A percentile compares a stretch with the other conserved stretches of the same genome.
These are phyloP conservation scores for Danaus chrysippus DNA, from an alignment of 2,888 invertebrate species.

Conservation along the genomic window DNA sequence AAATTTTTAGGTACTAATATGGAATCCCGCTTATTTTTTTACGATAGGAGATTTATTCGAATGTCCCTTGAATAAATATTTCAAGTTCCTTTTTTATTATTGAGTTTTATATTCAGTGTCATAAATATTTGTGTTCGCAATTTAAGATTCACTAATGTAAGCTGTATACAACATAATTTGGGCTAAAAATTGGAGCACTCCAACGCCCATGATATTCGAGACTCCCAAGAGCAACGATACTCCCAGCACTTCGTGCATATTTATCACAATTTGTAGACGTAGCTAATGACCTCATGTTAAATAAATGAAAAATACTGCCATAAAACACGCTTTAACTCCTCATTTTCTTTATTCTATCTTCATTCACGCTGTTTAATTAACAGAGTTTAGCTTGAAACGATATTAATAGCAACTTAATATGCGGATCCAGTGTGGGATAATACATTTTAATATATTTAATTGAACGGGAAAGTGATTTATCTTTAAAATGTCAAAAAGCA, in stretches of 20 bases:
- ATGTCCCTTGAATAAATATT: background rate
- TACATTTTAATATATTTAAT: too few relatives aligned
- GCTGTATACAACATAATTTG: background rate
- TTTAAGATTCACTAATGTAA: background rate
- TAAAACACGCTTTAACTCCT: constrained; percentile 7
- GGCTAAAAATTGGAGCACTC: constrained; percentile 1
- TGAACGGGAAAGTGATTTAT: too few relatives aligned
- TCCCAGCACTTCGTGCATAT: constrained; percentile 16
- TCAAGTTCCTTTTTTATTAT: background rate
- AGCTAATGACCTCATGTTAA: constrained; percentile 10
- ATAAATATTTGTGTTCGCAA: background rate
- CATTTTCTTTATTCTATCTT: constrained; percentile 2
- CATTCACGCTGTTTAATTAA: constrained; percentile 4
- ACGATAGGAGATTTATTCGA: background rate
- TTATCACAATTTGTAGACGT: constrained; percentile 16
- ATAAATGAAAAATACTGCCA: constrained; percentile 7
- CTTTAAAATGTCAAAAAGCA: too few relatives aligned
- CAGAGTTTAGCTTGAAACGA: background rate
- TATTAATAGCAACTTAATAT: constrained; percentile 2
- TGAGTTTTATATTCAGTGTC: background rate
- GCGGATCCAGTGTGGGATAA: too few relatives aligned
- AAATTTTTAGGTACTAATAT: background rate
- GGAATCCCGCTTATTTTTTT: background rate
- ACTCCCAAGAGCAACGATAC: constrained; percentile 12
- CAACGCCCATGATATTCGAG: constrained; percentile 6